These are phyloP conservation scores for Papilio machaon DNA, from an alignment of 1,140 invertebrate species.

Conservation along the genomic window DNA sequence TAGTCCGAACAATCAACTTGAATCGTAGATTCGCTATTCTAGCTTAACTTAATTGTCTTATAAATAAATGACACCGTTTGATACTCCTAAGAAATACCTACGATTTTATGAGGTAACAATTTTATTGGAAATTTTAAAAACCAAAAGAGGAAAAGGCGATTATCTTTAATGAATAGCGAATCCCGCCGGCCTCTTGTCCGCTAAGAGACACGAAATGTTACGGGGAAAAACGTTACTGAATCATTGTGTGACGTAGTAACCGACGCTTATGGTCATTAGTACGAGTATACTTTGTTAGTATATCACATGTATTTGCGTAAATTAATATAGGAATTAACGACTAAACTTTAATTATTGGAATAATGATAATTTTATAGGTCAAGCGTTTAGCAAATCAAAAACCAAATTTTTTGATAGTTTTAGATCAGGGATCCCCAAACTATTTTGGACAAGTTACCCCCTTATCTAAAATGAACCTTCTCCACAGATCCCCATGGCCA, in stretches of 20 bases:
- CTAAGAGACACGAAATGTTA: not conserved
- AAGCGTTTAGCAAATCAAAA: not conserved
- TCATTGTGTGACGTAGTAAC: not conserved
- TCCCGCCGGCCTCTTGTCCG: no score
- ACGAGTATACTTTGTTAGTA: not conserved
- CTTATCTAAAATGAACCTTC: no score
- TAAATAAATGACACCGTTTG: not conserved
- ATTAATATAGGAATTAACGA: not conserved
- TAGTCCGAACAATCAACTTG: not conserved
- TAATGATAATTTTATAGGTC: not conserved
- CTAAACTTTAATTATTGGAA: not conserved
- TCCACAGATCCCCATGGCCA: no score
- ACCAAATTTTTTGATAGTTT: not conserved
- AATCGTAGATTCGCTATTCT: not conserved
- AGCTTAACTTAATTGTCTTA: not conserved
- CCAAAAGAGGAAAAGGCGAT: not conserved
- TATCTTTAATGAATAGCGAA: no score
- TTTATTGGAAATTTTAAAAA: not conserved
- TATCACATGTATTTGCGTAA: not conserved
- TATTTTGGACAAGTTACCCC: no score
- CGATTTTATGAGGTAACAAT: no score
- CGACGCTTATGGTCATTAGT: not conserved
- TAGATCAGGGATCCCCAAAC: no score
- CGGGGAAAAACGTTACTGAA: not conserved
- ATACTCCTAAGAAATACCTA: not conserved